Conservation (phyloP, 2,797 vertebrate genomes). For the Protosalanx chinensis region DNA sequence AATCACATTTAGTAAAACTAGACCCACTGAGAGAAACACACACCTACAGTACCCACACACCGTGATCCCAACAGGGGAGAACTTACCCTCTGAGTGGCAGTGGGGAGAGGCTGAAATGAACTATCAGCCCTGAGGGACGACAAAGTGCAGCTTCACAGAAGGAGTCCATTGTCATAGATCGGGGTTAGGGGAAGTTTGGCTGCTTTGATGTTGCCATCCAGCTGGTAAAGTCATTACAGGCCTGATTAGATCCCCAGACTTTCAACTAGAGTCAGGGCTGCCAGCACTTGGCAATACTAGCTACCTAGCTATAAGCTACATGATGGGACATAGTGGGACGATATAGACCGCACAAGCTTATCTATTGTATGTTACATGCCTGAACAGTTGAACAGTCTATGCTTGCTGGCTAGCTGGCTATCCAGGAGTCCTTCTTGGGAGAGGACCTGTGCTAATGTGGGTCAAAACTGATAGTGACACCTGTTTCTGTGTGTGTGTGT, state of each 20-base stretch:
- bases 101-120: slow-evolving; percentile 4
- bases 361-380: neutral
- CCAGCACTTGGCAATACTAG: neutral
- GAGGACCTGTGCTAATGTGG: neutral
- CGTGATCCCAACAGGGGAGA: neutral
- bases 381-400: neutral
- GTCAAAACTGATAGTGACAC: neutral
- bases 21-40: neutral
- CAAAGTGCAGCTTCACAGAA: slow-evolving; percentile 9
- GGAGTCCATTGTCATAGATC: slow-evolving; percentile 7
- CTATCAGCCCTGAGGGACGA: neutral
- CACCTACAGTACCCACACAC: neutral
- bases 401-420: neutral
- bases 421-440: neutral
- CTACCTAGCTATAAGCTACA: neutral
- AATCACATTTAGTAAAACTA: neutral
- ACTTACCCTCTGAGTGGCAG: slow-evolving; percentile 1
- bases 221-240: slow-evolving; percentile 9
- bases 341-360: slow-evolving; percentile 4
- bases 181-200: neutral
- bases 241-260: slow-evolving; percentile 9
- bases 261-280: neutral
- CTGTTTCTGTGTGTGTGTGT: neutral
- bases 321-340: neutral
- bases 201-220: slow-evolving; percentile 9